Evolutionary conservation across 2,797 vertebrate species (phyloP).

Genomic region (Discoglossus pictus): DNA sequence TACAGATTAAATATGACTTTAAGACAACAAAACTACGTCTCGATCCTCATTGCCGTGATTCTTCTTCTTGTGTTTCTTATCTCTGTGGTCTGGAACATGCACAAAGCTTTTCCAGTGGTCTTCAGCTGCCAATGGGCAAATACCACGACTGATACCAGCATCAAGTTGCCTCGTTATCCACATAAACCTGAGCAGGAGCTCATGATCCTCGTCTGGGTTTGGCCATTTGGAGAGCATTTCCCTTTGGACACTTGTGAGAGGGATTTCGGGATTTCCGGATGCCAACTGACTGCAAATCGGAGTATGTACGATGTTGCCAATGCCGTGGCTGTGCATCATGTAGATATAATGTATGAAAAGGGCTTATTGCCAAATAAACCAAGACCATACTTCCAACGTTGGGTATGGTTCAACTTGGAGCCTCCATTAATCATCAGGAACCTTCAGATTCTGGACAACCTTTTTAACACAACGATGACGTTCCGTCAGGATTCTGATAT

Average conservation of each 20-base stretch:
- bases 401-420: constrained; percentile 66
- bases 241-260: constrained; percentile 34
- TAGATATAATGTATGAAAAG: not conserved
- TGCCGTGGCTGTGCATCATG: constrained; percentile 55
- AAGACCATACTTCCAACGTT: constrained; percentile 43
- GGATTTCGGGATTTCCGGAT: not conserved
- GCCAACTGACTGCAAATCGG: constrained; percentile 41
- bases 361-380: constrained; percentile 11
- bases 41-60: no score
- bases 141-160: no score
- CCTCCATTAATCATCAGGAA: constrained; percentile 35
- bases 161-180: not conserved
- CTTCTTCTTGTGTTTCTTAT: no score
- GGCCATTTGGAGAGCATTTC: constrained; percentile 40
- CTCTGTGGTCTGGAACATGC: no score
- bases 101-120: no score
- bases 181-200: no score
- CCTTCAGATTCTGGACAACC: constrained; percentile 39
- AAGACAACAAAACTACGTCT: no score
- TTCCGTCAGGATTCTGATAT: constrained; percentile 59
- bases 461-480: constrained; percentile 64
- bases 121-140: no score
- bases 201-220: constrained; percentile 58
- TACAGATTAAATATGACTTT: no score
- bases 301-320: constrained; percentile 30